A percentile compares a stretch with the other conserved stretches of the same genome.
phyloP scores from a whole-genome alignment of 2,113 vertebrate genomes.

The Eupsittula cactorum region DNA sequence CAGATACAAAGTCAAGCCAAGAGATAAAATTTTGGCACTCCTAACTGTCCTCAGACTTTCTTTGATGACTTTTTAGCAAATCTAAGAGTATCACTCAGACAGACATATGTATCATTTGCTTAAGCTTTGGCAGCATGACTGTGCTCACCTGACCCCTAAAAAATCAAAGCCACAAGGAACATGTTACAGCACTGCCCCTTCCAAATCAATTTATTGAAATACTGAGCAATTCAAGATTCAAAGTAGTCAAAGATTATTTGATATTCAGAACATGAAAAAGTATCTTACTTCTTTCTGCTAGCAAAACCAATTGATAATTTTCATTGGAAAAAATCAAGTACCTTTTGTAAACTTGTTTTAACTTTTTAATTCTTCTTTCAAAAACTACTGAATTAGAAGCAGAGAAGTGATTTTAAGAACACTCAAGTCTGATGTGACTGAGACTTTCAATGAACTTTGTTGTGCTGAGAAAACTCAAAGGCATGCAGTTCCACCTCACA shows the following conservation, averaged over 20 bases:
- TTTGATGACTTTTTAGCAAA: neutral
- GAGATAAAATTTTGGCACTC: neutral
- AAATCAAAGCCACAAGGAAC: neutral
- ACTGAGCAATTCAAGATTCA: neutral
- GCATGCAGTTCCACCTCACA: neutral
- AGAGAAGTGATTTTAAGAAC: neutral
- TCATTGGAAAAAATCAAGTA: neutral
- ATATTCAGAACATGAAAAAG: neutral
- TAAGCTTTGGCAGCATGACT: neutral
- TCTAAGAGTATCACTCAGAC: neutral
- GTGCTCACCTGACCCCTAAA: neutral
- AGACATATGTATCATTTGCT: neutral
- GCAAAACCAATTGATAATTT: neutral
- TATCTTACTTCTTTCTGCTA: neutral
- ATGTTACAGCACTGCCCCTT: neutral
- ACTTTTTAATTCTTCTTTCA: neutral
- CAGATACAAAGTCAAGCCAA: neutral
- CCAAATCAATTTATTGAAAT: neutral
- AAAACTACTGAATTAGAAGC: neutral
- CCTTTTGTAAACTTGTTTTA: neutral
- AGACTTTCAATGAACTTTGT: neutral
- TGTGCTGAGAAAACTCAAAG: neutral
- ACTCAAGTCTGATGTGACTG: neutral
- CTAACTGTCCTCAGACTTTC: neutral
- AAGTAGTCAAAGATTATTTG: neutral